Evolutionary conservation across 2,113 vertebrate genomes (phyloP).

Genomic region (Chaenocephalus aceratus): DNA sequence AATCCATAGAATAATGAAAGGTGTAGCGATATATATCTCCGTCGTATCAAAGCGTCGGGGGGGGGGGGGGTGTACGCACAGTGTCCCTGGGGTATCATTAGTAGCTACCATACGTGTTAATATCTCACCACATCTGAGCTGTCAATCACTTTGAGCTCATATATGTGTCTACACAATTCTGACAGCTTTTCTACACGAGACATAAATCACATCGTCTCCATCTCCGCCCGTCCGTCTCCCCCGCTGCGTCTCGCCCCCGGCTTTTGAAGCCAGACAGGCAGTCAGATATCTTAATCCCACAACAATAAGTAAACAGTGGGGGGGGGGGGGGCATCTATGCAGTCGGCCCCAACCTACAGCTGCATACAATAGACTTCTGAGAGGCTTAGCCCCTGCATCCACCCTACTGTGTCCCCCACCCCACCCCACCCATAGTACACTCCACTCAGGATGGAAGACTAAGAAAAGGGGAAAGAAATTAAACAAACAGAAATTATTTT

Average conservation of each 20-base stretch:
- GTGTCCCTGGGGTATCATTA: constrained; percentile 59
- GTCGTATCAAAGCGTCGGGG: constrained; percentile 61
- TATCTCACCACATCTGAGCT: constrained; percentile 39
- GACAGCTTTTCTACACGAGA: constrained; percentile 46
- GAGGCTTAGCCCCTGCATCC: constrained; percentile 41
- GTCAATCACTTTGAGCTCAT: constrained; percentile 65
- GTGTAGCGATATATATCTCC: constrained; percentile 52
- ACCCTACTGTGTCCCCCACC: constrained; percentile 35
- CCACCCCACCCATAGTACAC: constrained; percentile 14
- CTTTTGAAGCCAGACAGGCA: constrained; percentile 62
- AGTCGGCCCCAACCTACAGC: constrained; percentile 46
- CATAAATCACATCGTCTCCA: constrained; percentile 36
- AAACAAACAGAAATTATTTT: no score
- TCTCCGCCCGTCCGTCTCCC: constrained; percentile 5
- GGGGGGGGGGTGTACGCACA: constrained; percentile 8
- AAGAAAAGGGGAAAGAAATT: background rate
- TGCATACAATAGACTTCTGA: constrained; percentile 55
- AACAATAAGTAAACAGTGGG: constrained; percentile 67
- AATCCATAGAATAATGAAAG: constrained; percentile 54
- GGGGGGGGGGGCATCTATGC: constrained; percentile 36
- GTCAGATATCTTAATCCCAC: constrained; percentile 74
- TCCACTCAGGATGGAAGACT: background rate
- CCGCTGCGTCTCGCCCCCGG: constrained; percentile 59
- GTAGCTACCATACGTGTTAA: constrained; percentile 61
- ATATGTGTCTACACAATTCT: background rate